phyloP scores from a whole-genome alignment of 2,888 invertebrate species.

The Patella ulyssiponensis region DNA sequence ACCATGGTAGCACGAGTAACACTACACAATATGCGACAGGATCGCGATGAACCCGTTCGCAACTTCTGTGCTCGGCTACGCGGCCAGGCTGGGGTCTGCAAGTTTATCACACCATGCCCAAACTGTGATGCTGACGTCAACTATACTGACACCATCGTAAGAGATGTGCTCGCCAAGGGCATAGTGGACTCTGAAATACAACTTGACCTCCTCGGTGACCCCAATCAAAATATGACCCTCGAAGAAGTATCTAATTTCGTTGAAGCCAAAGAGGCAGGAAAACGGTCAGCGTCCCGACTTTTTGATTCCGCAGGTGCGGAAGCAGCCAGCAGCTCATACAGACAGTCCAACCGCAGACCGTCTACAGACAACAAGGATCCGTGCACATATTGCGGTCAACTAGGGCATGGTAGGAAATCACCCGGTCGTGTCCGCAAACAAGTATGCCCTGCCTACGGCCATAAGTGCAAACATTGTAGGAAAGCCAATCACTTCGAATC shows the following conservation, averaged over 20 bases:
- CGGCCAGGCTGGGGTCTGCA: too few species aligned
- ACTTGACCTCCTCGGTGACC: slow-evolving; percentile 20
- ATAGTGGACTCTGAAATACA: neutral
- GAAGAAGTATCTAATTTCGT: slow-evolving; percentile 44
- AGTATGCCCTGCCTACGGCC: slow-evolving; percentile 43
- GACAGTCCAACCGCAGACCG: slow-evolving; percentile 5
- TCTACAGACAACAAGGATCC: slow-evolving; percentile 13
- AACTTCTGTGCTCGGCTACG: slow-evolving; percentile 17
- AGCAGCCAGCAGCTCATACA: slow-evolving; percentile 34
- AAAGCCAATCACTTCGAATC: slow-evolving; percentile 35
- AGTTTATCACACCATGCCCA: too few species aligned
- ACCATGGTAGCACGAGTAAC: slow-evolving; percentile 39
- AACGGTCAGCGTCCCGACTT: slow-evolving; percentile 40
- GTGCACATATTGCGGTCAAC: slow-evolving; percentile 45
- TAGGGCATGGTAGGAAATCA: slow-evolving; percentile 42
- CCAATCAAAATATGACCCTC: slow-evolving; percentile 33
- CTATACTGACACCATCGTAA: slow-evolving; percentile 27
- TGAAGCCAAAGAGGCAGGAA: slow-evolving; percentile 45
- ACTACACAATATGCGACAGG: slow-evolving; percentile 39
- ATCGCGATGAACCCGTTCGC: slow-evolving; percentile 29
- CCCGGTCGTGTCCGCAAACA: slow-evolving; percentile 25
- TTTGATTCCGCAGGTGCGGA: slow-evolving; percentile 27
- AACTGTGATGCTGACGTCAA: slow-evolving; percentile 35
- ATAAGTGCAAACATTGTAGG: slow-evolving; percentile 39
- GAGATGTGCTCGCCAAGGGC: slow-evolving; percentile 23